A percentile compares a stretch with the other conserved stretches of the same genome.
These are phyloP conservation scores for Xyrauchen texanus DNA, from an alignment of 2,113 vertebrate species.

Conservation along the genomic window DNA sequence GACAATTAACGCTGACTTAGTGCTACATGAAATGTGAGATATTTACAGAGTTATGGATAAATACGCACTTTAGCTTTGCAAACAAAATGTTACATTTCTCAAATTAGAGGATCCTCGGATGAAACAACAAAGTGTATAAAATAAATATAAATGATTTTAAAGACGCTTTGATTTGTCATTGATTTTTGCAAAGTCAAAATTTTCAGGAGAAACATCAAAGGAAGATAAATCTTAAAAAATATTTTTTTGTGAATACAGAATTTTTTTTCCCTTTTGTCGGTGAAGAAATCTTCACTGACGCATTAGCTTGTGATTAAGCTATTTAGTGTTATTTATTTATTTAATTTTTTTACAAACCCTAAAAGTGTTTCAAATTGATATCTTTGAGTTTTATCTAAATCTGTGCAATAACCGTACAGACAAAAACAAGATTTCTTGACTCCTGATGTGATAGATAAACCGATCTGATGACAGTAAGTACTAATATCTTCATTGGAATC, in stretches of 20 bases:
- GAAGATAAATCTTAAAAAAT: too few relatives aligned
- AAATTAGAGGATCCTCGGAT: background rate
- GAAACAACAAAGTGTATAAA: too few relatives aligned
- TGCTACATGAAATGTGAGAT: constrained; percentile 8
- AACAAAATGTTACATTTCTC: background rate
- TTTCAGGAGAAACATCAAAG: too few relatives aligned
- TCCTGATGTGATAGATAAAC: constrained; percentile 1
- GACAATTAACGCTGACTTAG: background rate
- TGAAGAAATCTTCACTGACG: too few relatives aligned
- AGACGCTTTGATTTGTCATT: too few relatives aligned
- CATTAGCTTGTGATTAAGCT: background rate
- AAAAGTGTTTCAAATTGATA: constrained; percentile 24
- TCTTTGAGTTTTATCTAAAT: constrained; percentile 10
- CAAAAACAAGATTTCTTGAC: too few relatives aligned
- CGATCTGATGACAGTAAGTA: background rate
- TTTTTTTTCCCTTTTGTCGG: too few relatives aligned
- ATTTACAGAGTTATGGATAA: constrained; percentile 21
- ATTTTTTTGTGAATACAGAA: too few relatives aligned
- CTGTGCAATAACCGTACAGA: background rate
- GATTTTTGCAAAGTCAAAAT: too few relatives aligned
- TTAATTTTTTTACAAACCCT: constrained; percentile 4
- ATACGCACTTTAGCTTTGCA: background rate
- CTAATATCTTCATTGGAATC: constrained; percentile 1
- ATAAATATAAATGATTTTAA: too few relatives aligned
- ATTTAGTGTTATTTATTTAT: background rate